Base-by-base conservation (phyloP, 2,797 vertebrate genomes). In the Knipowitschia caucasica region DNA sequence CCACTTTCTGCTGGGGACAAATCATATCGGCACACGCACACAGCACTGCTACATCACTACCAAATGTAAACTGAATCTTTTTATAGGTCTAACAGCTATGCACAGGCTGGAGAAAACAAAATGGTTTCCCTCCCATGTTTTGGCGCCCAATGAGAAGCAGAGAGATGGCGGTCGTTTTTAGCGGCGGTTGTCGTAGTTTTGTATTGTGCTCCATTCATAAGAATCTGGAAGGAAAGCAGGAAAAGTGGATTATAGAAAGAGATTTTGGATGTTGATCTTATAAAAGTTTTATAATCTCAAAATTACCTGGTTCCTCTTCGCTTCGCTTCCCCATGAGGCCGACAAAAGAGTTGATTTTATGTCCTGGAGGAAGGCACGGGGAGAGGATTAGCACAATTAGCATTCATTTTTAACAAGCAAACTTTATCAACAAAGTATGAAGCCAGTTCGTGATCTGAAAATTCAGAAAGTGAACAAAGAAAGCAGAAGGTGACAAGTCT, bases 341-440 rank as follows among this genome's bases (percentile, higher is more conserved):
- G 3, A 91, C 89, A 67, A 92, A 92, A 5, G 91, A 91, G 75
- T 91, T 91, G 56, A 91, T 66, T 88, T 90, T 91, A 85, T 92
- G 91, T 54, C 90, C 91, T 92, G 63, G 0, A 59, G 55, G 53
- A 1, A 42, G 62, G 53, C 3, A 31, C 17, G 20, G 26, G n/a
- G 4, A 11, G 10, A 20, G 18, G 39, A 73, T 0, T 11, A 21
- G 4, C 12, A 4, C 10, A 23, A 14, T 18, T 38, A 18, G 17
- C 34, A 35, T 26, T 12, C 9, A 17, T 4, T 26, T 4, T 4
- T 3, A 3, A 1, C n/a, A n/a, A n/a, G n/a, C n/a, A n/a, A n/a
- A n/a, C n/a, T n/a, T n/a, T n/a, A n/a, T n/a, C n/a, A n/a, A n/a
- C n/a, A n/a, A n/a, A n/a, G n/a, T n/a, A n/a, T n/a, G n/a, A n/a